Evolutionary conservation across 2,113 vertebrate genomes (phyloP).

Genomic region (Mesocricetus auratus): DNA sequence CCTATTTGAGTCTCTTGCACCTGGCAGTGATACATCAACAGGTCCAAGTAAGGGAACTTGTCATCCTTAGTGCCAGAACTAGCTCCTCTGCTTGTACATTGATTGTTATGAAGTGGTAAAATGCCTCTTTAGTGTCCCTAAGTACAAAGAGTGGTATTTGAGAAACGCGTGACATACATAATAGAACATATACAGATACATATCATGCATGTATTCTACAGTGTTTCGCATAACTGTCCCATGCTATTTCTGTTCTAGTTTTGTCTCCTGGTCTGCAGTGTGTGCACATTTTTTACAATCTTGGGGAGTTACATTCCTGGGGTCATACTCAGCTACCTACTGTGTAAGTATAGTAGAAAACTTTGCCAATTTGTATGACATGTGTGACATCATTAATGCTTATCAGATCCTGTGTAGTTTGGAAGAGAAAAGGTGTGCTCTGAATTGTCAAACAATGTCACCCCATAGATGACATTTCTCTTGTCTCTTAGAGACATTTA

Average conservation of each 20-base stretch:
- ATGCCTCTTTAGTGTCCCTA: not conserved
- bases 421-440: not conserved
- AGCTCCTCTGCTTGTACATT: not conserved
- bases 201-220: not conserved
- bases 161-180: not conserved
- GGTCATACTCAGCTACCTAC: slow-evolving; percentile 94
- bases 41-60: not conserved
- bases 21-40: not conserved
- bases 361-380: not conserved
- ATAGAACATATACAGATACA: not conserved
- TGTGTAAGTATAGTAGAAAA: slow-evolving; percentile 90
- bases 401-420: not conserved
- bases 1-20: not conserved
- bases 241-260: slow-evolving; percentile 90
- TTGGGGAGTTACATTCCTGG: slow-evolving; percentile 99
- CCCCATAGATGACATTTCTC: not conserved
- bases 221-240: slow-evolving; percentile 39
- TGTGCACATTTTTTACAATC: slow-evolving; percentile 96
- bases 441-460: not conserved
- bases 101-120: not conserved
- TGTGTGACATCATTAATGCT: not conserved
- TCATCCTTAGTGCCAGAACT: not conserved
- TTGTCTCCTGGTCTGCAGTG: slow-evolving; percentile 96
- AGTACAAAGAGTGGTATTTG: not conserved
- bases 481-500: slow-evolving; percentile 15